Evolutionary conservation across 2,797 vertebrate genomes (phyloP).

Genomic region (Lepidocolaptes lacrymiger): DNA sequence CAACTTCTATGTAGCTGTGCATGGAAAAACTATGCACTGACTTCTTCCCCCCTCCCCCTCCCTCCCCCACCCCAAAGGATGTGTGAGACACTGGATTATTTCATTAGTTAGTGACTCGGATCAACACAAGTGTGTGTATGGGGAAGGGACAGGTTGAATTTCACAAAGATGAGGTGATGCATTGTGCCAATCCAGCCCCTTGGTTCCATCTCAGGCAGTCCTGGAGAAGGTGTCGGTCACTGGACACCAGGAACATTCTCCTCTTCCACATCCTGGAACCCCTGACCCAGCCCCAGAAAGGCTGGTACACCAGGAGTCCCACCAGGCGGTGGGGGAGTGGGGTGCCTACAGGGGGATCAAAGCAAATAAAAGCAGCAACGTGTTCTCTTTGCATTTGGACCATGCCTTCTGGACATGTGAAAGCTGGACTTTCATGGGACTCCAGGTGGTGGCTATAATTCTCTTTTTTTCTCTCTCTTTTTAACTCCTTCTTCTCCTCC

Average conservation of each 20-base stretch:
- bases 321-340: too few species aligned
- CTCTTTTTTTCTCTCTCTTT: not conserved
- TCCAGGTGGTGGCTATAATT: not conserved
- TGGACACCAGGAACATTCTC: too few species aligned
- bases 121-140: not conserved
- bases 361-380: not conserved
- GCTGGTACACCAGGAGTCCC: not conserved
- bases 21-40: not conserved
- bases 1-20: not conserved
- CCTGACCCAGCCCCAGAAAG: too few species aligned
- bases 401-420: not conserved
- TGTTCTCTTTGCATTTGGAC: not conserved
- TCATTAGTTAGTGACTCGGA: not conserved
- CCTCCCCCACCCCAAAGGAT: not conserved
- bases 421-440: not conserved
- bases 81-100: not conserved
- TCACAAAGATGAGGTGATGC: not conserved
- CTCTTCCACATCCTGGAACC: not conserved
- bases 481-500: not conserved
- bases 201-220: too few species aligned
- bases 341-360: not conserved
- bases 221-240: not conserved
- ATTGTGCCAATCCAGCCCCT: not conserved
- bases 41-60: too few species aligned
- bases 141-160: not conserved